Conservation (phyloP, 1,140 invertebrate genomes). For the Bradynema listronoti region DNA sequence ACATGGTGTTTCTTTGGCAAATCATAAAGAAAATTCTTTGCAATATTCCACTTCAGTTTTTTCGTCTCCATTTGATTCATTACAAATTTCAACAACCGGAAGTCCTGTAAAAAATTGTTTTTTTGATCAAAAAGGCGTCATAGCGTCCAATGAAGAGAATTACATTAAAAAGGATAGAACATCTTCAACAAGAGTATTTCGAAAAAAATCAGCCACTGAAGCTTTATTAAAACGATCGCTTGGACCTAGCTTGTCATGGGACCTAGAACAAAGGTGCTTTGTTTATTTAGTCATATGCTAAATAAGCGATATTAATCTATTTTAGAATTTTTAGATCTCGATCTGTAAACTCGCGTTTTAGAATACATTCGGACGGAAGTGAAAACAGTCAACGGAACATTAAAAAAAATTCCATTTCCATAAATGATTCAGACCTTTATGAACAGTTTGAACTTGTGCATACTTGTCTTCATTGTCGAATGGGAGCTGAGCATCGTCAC, state of each 20-base stretch:
- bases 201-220: no score
- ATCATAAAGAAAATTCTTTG: not conserved
- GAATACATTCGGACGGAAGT: slow-evolving; percentile 54
- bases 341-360: slow-evolving; percentile 28
- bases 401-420: slow-evolving; percentile 3
- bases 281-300: not conserved
- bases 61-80: not conserved
- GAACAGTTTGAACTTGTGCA: slow-evolving; percentile 33
- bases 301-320: not conserved
- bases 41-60: not conserved
- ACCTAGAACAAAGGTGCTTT: slow-evolving; percentile 48
- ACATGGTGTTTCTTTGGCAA: not conserved
- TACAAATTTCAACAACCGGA: not conserved
- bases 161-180: not conserved
- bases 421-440: slow-evolving; percentile 7
- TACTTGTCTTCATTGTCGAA: slow-evolving; percentile 41
- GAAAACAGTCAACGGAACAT: slow-evolving; percentile 18
- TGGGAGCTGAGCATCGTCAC: slow-evolving; percentile 39
- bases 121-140: not conserved
- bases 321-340: no score
- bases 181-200: no score
- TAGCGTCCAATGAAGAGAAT: not conserved
- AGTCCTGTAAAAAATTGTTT: not conserved
- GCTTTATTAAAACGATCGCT: no score
- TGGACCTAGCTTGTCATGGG: slow-evolving; percentile 54